phyloP scores from a whole-genome alignment of 2,888 invertebrate species.

The Eristalis tenax region DNA sequence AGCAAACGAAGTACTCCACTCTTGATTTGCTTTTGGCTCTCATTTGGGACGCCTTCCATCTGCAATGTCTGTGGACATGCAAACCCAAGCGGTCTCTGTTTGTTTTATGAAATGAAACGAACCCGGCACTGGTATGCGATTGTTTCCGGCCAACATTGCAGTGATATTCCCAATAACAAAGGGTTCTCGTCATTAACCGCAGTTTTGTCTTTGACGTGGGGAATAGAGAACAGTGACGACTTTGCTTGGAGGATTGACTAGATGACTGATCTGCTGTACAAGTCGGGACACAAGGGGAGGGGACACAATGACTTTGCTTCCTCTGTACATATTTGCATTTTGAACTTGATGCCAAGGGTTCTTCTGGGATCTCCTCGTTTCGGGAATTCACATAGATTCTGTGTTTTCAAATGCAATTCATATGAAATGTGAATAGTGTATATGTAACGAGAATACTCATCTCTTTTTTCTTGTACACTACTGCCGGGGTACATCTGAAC shows the following conservation, averaged over 20 bases:
- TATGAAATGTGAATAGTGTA: no score
- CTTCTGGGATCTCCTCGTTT: no score
- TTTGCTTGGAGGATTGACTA: not conserved
- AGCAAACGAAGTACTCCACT: slow-evolving; percentile 46
- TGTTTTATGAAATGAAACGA: slow-evolving; percentile 64
- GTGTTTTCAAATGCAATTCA: no score
- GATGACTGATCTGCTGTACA: no score
- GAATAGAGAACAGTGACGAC: not conserved
- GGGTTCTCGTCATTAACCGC: not conserved
- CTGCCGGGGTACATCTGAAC: no score
- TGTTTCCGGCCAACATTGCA: not conserved
- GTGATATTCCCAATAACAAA: not conserved
- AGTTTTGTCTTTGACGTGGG: not conserved
- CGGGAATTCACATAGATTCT: no score
- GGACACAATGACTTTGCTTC: no score
- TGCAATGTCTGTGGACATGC: slow-evolving; percentile 2
- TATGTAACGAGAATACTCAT: no score
- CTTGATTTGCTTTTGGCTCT: slow-evolving; percentile 7
- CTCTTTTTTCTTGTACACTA: no score
- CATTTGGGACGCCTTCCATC: slow-evolving; percentile 16
- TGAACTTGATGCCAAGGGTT: no score
- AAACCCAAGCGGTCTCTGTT: slow-evolving; percentile 47
- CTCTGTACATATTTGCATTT: no score
- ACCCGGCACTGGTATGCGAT: not conserved
- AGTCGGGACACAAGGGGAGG: no score